Base-by-base conservation (phyloP, 1,140 invertebrate species). In the Chionoecetes opilio region DNA sequence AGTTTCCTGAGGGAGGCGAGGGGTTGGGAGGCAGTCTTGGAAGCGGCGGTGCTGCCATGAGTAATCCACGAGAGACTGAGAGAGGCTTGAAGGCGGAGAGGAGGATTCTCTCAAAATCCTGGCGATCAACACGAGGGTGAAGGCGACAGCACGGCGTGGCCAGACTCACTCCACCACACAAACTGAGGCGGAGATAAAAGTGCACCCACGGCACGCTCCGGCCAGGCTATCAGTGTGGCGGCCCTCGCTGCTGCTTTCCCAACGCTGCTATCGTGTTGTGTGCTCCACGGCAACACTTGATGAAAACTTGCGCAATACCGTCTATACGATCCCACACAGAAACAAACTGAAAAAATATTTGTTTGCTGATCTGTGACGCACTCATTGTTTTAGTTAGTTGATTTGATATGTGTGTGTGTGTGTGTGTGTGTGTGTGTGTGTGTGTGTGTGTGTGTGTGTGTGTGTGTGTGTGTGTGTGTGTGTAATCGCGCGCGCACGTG, bases 401-500 rank as follows among this genome's bases (percentile, higher is more conserved):
- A 46, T 11, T 53, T 2, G 34, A 9, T 91, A 2, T 46, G 14
- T 53, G 46, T 91, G 46, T 91, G 35, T 91, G 46, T 91, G 46
- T 91, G 46, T 91, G 46, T 91, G 46, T 91, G 89, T 91, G 46
- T 91, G 46, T 63, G 46, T 91, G 46, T 91, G 85, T 87, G 85
- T 87, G 85, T 91, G 46, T 91, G 37, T 63, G 46, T 92, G 75
- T 92, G 34, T 82, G 75, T 92, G 75, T 63, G 75, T 92, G 75
- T 92, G 75, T 82, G 91, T 92, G 75, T 34, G 90, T 91, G 38
- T 91, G 89, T 91, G 53, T 91, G 53, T 91, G 53, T 91, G 53
- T 91, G 89, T 91, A 31, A 14, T 0, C 21, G 9, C 46, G 46
- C 46, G 9, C 46, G 46, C 2, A 17, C 9, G 9, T 3, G 46